Evolutionary conservation across 1,140 invertebrate genomes (phyloP).

Genomic region (Phortica variegata): DNA sequence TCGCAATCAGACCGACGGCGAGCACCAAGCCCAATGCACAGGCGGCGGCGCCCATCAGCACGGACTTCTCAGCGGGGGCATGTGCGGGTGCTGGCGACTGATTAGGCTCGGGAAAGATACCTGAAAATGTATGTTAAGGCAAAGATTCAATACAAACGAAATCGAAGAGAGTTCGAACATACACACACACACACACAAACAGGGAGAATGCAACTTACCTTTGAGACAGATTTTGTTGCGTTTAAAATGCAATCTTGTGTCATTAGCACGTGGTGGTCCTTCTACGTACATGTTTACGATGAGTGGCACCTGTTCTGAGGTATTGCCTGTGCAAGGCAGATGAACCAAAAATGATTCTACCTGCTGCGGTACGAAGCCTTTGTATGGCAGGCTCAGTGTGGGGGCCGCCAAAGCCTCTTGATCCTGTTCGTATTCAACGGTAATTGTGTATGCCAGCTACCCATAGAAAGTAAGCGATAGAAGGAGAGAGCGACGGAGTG

Average conservation of each 20-base stretch:
- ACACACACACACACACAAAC: too few relatives aligned
- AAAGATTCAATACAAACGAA: constrained; percentile 2
- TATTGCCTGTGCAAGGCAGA: constrained; percentile 71
- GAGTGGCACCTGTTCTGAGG: constrained; percentile 67
- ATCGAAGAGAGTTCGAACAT: neutral
- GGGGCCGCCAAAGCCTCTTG: constrained; percentile 71
- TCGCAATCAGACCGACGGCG: constrained; percentile 70
- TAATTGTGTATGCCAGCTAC: constrained; percentile 75
- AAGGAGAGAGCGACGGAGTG: constrained; percentile 1
- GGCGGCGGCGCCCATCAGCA: constrained; percentile 65
- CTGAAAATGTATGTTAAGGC: constrained; percentile 17
- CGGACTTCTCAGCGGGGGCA: constrained; percentile 50
- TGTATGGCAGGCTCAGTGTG: constrained; percentile 76
- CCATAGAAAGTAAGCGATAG: too few relatives aligned
- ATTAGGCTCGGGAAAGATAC: constrained; percentile 51
- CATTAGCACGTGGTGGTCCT: constrained; percentile 63
- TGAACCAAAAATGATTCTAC: constrained; percentile 73
- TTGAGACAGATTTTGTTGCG: constrained; percentile 85
- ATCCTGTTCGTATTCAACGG: constrained; percentile 73
- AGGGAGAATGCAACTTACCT: constrained; percentile 60
- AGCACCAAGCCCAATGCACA: constrained; percentile 76
- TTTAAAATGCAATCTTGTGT: constrained; percentile 75
- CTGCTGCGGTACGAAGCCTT: constrained; percentile 71
- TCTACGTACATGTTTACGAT: constrained; percentile 78
- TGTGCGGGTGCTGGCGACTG: constrained; percentile 53